These are phyloP conservation scores for Catostomus latipinnis DNA, from an alignment of 2,797 vertebrate species.

Conservation along the genomic window DNA sequence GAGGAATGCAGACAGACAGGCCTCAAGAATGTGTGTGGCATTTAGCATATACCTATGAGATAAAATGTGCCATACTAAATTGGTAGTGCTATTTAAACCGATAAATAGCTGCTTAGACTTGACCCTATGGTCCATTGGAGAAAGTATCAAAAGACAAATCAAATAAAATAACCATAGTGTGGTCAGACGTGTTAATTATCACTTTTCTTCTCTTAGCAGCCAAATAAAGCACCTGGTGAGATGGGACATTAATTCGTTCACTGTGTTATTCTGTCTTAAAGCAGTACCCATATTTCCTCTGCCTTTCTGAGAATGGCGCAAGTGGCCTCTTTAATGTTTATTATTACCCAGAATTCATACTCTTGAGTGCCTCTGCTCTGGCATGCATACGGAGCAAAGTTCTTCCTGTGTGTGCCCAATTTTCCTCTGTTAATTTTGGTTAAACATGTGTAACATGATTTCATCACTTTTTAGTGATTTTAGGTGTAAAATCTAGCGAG, in stretches of 20 bases:
- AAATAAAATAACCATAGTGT: background rate
- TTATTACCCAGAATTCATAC: slow-evolving; percentile 48
- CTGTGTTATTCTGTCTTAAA: slow-evolving; percentile 19
- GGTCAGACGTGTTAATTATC: slow-evolving; percentile 14
- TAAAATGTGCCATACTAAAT: slow-evolving; percentile 11
- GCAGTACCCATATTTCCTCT: slow-evolving; percentile 14
- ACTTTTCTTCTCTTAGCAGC: slow-evolving; percentile 11
- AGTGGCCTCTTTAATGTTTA: slow-evolving; percentile 37
- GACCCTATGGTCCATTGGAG: background rate
- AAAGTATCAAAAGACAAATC: too few relatives aligned
- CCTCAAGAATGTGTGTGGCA: slow-evolving; percentile 52
- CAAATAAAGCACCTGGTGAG: slow-evolving; percentile 19
- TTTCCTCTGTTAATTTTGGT: slow-evolving; percentile 13
- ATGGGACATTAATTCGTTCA: background rate
- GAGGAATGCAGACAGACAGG: slow-evolving; percentile 56
- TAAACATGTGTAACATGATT: slow-evolving; percentile 23
- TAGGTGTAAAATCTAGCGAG: background rate
- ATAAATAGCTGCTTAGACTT: slow-evolving; percentile 9
- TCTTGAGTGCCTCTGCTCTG: slow-evolving; percentile 26
- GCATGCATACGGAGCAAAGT: slow-evolving; percentile 31
- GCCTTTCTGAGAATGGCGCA: slow-evolving; percentile 35
- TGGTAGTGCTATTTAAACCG: slow-evolving; percentile 18
- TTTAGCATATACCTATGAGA: slow-evolving; percentile 35
- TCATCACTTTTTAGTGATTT: background rate
- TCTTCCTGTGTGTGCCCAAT: slow-evolving; percentile 35